phyloP scores from a whole-genome alignment of 2,797 vertebrate genomes.

The Clarias laeviceps region DNA sequence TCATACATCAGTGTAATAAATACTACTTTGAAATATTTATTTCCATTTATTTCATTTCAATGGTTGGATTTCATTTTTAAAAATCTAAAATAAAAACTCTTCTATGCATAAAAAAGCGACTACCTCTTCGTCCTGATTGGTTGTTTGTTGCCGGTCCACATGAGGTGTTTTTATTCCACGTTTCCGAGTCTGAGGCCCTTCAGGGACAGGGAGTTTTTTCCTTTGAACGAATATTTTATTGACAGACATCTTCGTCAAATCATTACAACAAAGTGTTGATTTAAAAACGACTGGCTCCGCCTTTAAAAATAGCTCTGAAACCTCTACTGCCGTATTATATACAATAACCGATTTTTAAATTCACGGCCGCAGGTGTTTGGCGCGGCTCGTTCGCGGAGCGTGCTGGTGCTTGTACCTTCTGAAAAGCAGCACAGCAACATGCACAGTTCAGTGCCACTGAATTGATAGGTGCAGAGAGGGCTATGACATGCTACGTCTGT shows the following conservation, averaged over 20 bases:
- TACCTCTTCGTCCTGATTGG: background rate
- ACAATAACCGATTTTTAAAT: background rate
- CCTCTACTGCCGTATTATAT: background rate
- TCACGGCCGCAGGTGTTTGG: slow-evolving; percentile 16
- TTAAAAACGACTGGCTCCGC: background rate
- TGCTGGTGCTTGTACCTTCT: slow-evolving; percentile 21
- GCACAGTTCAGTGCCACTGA: slow-evolving; percentile 9
- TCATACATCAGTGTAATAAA: background rate
- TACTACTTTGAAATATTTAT: background rate
- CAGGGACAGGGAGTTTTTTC: background rate
- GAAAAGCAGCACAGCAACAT: background rate
- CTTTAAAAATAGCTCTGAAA: background rate
- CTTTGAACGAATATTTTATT: background rate
- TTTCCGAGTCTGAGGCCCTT: background rate
- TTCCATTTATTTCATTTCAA: background rate
- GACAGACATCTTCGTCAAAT: background rate
- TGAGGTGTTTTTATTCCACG: background rate
- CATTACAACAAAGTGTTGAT: background rate
- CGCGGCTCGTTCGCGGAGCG: background rate
- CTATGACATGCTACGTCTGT: background rate
- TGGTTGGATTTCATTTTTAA: background rate
- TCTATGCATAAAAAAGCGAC: background rate
- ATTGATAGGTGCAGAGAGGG: background rate
- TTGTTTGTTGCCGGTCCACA: background rate
- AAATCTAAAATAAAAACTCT: background rate